Evolutionary conservation across 2,113 vertebrate genomes (phyloP).

Genomic region (Callaeas wilsoni): DNA sequence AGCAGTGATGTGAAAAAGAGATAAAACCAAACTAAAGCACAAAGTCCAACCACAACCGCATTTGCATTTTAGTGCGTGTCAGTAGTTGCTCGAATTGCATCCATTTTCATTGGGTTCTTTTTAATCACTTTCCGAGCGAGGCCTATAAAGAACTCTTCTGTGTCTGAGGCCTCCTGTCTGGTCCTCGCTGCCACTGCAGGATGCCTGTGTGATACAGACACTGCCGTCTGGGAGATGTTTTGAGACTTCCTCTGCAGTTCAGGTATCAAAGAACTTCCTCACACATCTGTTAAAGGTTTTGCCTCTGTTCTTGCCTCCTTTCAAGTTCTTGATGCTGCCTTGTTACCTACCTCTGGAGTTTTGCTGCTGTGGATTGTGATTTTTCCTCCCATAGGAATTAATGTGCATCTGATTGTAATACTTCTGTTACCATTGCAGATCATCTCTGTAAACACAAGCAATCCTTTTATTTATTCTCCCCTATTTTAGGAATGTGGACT

Average conservation of each 20-base stretch:
- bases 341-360: neutral
- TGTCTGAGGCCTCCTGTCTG: neutral
- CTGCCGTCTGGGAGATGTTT: neutral
- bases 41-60: neutral
- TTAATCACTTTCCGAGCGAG: neutral
- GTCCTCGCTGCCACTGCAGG: neutral
- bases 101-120: neutral
- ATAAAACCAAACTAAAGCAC: neutral
- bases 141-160: neutral
- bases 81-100: neutral
- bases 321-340: neutral
- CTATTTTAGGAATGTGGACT: neutral
- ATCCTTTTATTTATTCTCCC: neutral
- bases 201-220: neutral
- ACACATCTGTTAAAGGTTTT: constrained; percentile 8
- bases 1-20: neutral
- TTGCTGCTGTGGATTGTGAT: neutral
- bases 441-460: neutral
- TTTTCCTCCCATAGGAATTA: neutral
- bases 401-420: neutral
- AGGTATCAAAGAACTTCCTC: constrained; percentile 16
- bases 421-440: neutral
- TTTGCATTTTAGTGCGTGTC: neutral
- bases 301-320: neutral
- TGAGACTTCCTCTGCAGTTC: neutral